Evolutionary conservation across 2,888 invertebrate species (phyloP), one percentile per base, ranked within the genome.

Genomic region (Dysmachus trigonus): DNA sequence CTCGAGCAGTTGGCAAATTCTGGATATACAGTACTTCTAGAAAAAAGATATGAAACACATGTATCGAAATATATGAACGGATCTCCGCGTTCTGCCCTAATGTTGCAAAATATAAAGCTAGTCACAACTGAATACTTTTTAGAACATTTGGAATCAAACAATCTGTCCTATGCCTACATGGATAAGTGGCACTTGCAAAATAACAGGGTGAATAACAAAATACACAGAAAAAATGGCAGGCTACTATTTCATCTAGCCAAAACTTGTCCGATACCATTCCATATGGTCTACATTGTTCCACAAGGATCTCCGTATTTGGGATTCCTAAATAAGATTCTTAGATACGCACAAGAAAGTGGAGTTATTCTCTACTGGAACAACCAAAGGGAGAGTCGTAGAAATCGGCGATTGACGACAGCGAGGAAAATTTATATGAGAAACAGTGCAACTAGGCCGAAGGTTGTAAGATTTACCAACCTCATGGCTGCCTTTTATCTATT

Each of bases 241-340:
- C 93, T 93, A 0, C 53, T 93, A 0, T 94, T 91, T 87, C 93
- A 94, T 88, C 90, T 92, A 0, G 92, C 93, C 89, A 88, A 89
- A 8, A 92, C 93, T 35, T 94, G 94, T 88, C 93, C 94, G 15
- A 92, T 94, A 0, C 94, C 94, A 0, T 94, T 93, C 89, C 92
- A 92, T 22, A 92, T 93, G 0, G 94, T 94, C 0, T 94, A 93
- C 87, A 93, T 93, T 0, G 90, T 94, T 10, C 92, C 93, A n/a
- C 93, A 94, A 87, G 94, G 94, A 1, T 94, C 94, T 38, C 94
- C 94, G 0, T 94, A 93, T 89, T 89, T 93, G 77, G 92, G 91
- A 8, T 92, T 91, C 84, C 79, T 94, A 4, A 92, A 94, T 87
- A 90, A 90, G 15, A 90, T 94, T 0, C 89, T 94, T 1, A 90